Evolutionary conservation across 1,140 invertebrate species (phyloP).

Genomic region (Neelides sp.): DNA sequence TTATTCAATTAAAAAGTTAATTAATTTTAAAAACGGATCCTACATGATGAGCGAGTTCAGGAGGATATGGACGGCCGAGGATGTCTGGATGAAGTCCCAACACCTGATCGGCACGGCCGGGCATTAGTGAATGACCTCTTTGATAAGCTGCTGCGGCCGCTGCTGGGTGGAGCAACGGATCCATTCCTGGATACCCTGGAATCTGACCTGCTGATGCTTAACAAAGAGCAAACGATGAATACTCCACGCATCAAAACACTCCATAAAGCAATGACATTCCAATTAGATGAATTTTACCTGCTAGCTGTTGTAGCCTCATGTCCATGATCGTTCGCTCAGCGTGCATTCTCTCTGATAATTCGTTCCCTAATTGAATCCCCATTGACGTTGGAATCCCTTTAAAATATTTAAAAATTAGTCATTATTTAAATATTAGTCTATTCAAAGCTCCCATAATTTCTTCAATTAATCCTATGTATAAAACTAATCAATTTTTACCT

Average conservation of each 20-base stretch:
- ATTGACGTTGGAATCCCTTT: conserved; percentile 31
- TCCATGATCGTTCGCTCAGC: conserved; percentile 56
- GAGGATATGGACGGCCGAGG: conserved; percentile 59
- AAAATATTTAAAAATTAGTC: conserved; percentile 1
- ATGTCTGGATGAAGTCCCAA: conserved; percentile 49
- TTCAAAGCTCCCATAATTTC: background rate
- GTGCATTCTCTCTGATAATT: conserved; percentile 39
- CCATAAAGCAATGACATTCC: background rate
- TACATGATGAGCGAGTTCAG: conserved; percentile 67
- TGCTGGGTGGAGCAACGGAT: conserved; percentile 33
- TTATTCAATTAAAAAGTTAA: conserved; percentile 2
- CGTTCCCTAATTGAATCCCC: conserved; percentile 20
- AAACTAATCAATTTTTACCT: conserved; percentile 44
- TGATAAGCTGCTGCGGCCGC: conserved; percentile 48
- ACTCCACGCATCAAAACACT: conserved; percentile 23
- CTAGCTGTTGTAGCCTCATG: conserved; percentile 65
- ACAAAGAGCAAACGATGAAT: background rate
- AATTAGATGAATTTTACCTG: conserved; percentile 41
- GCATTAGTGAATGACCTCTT: conserved; percentile 44
- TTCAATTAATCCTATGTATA: background rate
- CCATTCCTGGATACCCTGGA: conserved; percentile 28
- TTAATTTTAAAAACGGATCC: conserved; percentile 8
- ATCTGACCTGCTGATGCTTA: conserved; percentile 26
- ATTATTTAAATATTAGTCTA: conserved; percentile 1
- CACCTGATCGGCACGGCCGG: conserved; percentile 39